These are phyloP conservation scores for Coregonus clupeaformis DNA, from an alignment of 2,113 vertebrate species.

Conservation along the genomic window DNA sequence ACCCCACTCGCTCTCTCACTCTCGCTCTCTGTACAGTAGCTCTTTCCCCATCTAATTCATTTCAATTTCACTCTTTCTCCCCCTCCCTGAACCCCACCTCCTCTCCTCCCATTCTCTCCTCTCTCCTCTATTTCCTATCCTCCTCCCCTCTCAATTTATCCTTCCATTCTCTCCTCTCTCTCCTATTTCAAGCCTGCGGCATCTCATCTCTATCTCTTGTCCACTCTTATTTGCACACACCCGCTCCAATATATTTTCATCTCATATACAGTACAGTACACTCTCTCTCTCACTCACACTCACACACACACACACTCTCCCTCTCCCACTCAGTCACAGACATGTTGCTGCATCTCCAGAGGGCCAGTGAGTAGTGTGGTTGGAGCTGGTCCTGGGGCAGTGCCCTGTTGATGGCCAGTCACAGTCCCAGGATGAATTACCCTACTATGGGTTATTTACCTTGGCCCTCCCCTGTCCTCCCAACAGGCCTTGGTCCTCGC, in stretches of 20 bases:
- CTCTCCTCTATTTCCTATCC: not conserved
- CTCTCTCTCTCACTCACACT: not conserved
- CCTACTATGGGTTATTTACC: not conserved
- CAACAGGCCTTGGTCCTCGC: no score
- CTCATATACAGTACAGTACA: slow-evolving; percentile 4
- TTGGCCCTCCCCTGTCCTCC: not conserved
- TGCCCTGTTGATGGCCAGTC: slow-evolving; percentile 23
- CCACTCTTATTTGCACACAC: not conserved
- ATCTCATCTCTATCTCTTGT: not conserved
- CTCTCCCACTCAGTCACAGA: slow-evolving; percentile 20
- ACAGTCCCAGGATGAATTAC: not conserved
- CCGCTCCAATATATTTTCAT: not conserved
- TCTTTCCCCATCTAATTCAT: not conserved
- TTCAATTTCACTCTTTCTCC: not conserved
- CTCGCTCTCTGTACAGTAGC: not conserved
- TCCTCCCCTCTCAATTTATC: not conserved
- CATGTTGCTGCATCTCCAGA: slow-evolving; percentile 12
- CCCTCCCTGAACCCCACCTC: not conserved
- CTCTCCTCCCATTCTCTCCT: not conserved
- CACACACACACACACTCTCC: slow-evolving; percentile 6
- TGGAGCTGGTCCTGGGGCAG: slow-evolving; percentile 20
- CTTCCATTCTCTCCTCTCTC: not conserved
- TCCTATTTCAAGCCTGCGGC: not conserved
- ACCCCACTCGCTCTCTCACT: not conserved
- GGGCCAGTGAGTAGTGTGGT: slow-evolving; percentile 1